A percentile compares a stretch with the other conserved stretches of the same genome.
Conservation (phyloP, 2,888 invertebrate genomes). For the Anoncus sp. region DNA sequence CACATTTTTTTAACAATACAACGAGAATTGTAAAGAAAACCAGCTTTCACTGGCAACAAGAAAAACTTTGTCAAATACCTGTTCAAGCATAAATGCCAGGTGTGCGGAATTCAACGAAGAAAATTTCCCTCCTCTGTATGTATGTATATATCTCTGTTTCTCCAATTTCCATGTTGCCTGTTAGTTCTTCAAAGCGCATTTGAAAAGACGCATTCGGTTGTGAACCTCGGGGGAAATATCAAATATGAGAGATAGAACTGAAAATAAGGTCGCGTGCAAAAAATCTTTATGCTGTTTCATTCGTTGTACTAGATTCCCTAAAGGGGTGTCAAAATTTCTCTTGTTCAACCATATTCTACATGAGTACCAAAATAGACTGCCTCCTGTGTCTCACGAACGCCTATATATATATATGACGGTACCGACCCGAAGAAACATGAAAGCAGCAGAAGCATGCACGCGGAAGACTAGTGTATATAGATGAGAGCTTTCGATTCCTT, state of each 20-base stretch:
- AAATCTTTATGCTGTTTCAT: constrained; percentile 5
- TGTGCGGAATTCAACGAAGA: neutral
- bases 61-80: neutral
- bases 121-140: neutral
- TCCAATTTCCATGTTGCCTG: neutral
- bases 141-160: neutral
- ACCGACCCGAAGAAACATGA: constrained; percentile 41
- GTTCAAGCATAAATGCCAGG: neutral
- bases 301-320: constrained; percentile 16
- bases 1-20: no score
- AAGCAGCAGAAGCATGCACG: constrained; percentile 28
- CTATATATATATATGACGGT: no score
- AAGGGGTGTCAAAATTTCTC: constrained; percentile 37
- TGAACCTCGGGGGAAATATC: no score
- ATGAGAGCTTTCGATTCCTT: constrained; percentile 52
- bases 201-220: no score
- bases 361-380: no score
- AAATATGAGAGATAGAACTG: no score
- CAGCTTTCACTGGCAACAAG: neutral
- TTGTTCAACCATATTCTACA: no score
- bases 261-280: no score
- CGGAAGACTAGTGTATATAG: constrained; percentile 11
- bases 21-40: no score
- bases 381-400: constrained; percentile 44
- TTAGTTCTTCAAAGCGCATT: neutral